Evolutionary conservation across 1,140 invertebrate species (phyloP).

Genomic region (Homalodisca vitripennis): DNA sequence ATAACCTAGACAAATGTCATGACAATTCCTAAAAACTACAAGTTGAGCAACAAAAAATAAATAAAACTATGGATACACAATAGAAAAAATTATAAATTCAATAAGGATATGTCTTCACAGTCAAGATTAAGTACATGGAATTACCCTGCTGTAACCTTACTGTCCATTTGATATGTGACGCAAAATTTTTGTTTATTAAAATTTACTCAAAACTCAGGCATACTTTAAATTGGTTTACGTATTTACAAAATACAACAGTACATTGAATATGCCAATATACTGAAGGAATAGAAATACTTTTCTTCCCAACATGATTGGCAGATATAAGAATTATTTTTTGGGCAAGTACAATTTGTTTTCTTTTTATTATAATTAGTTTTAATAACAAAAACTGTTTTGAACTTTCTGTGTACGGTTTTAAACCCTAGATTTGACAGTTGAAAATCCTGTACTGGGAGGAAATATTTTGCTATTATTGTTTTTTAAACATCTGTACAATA

Average conservation of each 20-base stretch:
- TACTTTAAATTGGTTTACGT: background rate
- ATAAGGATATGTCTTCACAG: background rate
- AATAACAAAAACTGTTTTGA: too few relatives aligned
- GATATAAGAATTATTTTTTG: too few relatives aligned
- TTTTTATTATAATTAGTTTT: too few relatives aligned
- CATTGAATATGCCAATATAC: background rate
- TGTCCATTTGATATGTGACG: background rate
- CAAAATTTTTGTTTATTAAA: background rate
- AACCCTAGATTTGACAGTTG: too few relatives aligned
- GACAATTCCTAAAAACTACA: background rate
- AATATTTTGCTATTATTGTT: too few relatives aligned
- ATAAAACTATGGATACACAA: background rate
- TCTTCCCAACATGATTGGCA: background rate
- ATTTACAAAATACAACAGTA: background rate
- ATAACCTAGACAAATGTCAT: background rate
- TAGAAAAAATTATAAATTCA: background rate
- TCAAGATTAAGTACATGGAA: slow-evolving; percentile 13
- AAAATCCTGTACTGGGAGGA: too few relatives aligned
- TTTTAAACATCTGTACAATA: too few relatives aligned
- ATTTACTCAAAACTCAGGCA: too few relatives aligned
- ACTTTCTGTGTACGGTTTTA: too few relatives aligned
- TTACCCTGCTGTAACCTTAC: slow-evolving; percentile 7
- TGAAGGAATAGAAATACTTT: background rate
- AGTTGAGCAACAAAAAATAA: slow-evolving; percentile 1
- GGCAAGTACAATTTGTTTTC: too few relatives aligned